Percentiles rank a stretch among this genome's conserved stretches.
phyloP scores from a whole-genome alignment of 2,113 vertebrate species.

The Gallinago media region DNA sequence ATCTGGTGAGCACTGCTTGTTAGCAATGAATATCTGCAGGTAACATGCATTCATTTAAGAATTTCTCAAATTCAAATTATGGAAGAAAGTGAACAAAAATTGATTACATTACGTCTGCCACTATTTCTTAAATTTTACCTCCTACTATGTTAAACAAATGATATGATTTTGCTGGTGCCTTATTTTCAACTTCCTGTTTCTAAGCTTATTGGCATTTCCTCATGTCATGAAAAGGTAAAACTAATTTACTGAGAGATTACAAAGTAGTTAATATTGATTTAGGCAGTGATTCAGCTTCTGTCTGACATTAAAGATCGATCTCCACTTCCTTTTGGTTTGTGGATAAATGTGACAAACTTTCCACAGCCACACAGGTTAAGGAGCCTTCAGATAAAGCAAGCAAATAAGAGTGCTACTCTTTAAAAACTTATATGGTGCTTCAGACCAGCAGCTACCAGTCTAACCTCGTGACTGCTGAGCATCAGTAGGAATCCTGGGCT shows the following conservation, averaged over 20 bases:
- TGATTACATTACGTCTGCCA: not conserved
- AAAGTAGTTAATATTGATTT: not conserved
- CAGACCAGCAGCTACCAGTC: not conserved
- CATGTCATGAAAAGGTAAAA: not conserved
- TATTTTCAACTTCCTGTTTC: not conserved
- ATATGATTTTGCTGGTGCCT: not conserved
- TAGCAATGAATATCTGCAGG: not conserved
- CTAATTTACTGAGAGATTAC: conserved; percentile 18
- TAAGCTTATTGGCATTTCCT: not conserved
- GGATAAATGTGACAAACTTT: not conserved
- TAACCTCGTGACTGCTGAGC: not conserved
- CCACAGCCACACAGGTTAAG: not conserved
- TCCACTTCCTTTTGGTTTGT: not conserved
- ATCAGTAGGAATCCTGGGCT: not conserved
- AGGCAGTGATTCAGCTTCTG: not conserved
- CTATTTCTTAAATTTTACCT: not conserved
- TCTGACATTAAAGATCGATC: not conserved
- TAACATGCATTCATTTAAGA: not conserved
- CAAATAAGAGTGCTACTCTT: not conserved
- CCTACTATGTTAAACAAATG: not conserved
- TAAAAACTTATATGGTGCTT: not conserved
- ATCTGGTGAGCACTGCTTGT: not conserved
- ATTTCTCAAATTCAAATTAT: not conserved
- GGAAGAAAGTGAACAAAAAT: not conserved
- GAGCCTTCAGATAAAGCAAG: not conserved